These are phyloP conservation scores for Prietella phreatophila DNA, from an alignment of 2,113 vertebrate genomes.

Conservation along the genomic window DNA sequence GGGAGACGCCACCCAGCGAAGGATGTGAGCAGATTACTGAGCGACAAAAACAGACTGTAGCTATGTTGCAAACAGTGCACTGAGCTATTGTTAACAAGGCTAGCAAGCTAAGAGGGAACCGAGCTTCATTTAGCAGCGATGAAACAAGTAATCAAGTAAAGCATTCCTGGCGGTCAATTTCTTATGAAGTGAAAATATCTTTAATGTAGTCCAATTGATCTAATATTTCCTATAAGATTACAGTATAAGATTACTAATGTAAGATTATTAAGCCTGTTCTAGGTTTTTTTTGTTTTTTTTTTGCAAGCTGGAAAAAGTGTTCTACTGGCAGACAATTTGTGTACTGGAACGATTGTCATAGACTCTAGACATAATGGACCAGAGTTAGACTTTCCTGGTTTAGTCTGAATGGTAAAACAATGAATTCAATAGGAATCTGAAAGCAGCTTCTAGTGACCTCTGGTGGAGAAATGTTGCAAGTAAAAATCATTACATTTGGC, in stretches of 20 bases:
- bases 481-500: not conserved
- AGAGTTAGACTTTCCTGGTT: not conserved
- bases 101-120: too few species aligned
- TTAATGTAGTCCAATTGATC: too few species aligned
- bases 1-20: too few species aligned
- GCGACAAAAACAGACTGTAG: not conserved
- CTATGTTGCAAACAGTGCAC: not conserved
- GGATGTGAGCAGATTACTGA: not conserved
- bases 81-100: not conserved
- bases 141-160: too few species aligned
- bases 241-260: too few species aligned
- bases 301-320: too few species aligned
- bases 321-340: too few species aligned
- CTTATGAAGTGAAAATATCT: too few species aligned
- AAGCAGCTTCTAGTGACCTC: constrained; percentile 17
- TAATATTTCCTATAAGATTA: too few species aligned
- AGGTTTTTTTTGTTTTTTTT: too few species aligned
- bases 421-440: not conserved
- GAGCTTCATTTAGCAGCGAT: not conserved
- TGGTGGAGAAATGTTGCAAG: not conserved
- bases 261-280: too few species aligned
- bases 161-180: too few species aligned
- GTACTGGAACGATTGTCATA: not conserved
- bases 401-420: not conserved
- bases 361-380: not conserved